Percentiles rank a stretch among this genome's conserved stretches.
Conservation (phyloP, 2,113 vertebrate genomes). For the Boulengeromyrus knoepffleri region DNA sequence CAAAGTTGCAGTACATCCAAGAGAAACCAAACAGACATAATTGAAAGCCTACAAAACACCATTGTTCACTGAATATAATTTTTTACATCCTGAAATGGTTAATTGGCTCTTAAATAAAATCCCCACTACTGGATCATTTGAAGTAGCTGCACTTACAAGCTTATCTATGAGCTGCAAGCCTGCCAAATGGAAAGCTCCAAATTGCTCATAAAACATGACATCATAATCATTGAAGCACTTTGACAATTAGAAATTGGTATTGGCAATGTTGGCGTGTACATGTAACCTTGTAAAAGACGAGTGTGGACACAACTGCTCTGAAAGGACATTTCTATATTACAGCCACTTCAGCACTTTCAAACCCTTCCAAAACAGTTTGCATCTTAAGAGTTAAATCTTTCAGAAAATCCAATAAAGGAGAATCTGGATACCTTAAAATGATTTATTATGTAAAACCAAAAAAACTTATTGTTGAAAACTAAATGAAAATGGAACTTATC, state of each 20-base stretch:
- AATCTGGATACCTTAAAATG: background rate
- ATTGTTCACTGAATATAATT: background rate
- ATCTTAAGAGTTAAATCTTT: background rate
- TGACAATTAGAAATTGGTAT: slow-evolving; percentile 24
- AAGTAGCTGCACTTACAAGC: background rate
- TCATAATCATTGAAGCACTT: slow-evolving; percentile 3
- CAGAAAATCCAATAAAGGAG: background rate
- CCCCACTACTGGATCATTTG: background rate
- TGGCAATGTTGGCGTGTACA: background rate
- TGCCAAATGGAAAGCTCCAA: background rate
- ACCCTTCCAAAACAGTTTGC: background rate
- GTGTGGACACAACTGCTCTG: background rate
- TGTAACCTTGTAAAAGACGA: background rate
- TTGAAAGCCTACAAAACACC: background rate
- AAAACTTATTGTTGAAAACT: background rate
- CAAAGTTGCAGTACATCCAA: background rate
- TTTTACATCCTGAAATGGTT: background rate
- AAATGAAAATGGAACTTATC: background rate
- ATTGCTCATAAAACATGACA: slow-evolving; percentile 16
- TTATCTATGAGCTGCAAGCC: background rate
- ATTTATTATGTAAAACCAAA: background rate
- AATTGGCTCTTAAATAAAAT: background rate
- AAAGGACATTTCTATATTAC: background rate
- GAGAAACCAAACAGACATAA: background rate
- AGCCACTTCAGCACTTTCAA: background rate